Base-by-base conservation (phyloP, 1,140 invertebrate genomes). In the Sminthurides bifidus region DNA sequence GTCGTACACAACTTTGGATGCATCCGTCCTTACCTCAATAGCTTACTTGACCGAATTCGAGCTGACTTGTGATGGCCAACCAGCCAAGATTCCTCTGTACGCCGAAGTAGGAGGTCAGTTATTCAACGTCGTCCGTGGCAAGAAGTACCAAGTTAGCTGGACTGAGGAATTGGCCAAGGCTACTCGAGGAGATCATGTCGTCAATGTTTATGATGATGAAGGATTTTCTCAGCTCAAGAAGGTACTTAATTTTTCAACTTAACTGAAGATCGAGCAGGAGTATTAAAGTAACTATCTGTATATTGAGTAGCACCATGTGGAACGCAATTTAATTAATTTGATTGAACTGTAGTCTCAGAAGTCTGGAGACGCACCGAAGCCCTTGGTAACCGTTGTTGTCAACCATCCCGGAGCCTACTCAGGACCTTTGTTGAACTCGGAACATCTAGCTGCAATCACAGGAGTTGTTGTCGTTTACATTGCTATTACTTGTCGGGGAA, bases 141-240 rank as follows among this genome's bases (percentile, higher is more conserved):
- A 29, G 6, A 29, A 48, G 17, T 69, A 71, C 2, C 68, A 93
- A 85, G 81, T 95, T 15, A 93, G 88, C 63, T 93, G 88, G 86
- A 85, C 84, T 45, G 86, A 92, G 69, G 89, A 92, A 56, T 76
- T 83, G 6, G 81, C 84, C 33, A 84, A 83, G 65, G 81, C 87
- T 0, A 59, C 63, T 8, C 81, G 84, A 51, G 91, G 90, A 31
- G 79, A 82, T 44, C 83, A 88, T 61, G 74, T 76, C 46, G 76
- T 94, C n/a, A 81, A 82, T 59, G 72, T 96, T 2, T 88, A 84
- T 67, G 87, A 93, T 67, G 91, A 95, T 73, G 90, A 94, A 69
- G 86, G 87, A 56, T 93, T 85, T 71, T 80, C 85, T 17, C 80
- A 81, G 37, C 74, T 93, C 8, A 78, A 83, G 19, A 87, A 87